phyloP scores from a whole-genome alignment of 2,888 invertebrate species.

The Alloscopus bannaensis region DNA sequence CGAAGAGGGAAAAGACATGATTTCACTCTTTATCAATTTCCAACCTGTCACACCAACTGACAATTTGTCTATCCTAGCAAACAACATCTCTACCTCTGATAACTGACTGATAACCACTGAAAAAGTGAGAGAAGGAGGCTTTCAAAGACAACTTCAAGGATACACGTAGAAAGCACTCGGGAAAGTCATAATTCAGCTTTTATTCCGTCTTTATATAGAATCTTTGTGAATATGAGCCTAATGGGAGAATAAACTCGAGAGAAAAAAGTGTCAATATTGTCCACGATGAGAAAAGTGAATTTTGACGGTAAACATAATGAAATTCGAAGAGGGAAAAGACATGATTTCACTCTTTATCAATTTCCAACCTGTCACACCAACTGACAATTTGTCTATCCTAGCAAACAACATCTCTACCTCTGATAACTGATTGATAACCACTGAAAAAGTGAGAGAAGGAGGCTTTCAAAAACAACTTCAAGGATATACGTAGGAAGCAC shows the following conservation, averaged over 20 bases:
- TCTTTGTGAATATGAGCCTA: background rate
- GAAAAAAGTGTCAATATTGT: slow-evolving; percentile 6
- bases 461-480: background rate
- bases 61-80: too few relatives aligned
- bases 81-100: too few relatives aligned
- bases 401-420: too few relatives aligned
- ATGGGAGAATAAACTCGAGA: background rate
- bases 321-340: too few relatives aligned
- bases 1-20: too few relatives aligned
- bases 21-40: too few relatives aligned
- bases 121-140: background rate
- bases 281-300: background rate
- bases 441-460: background rate
- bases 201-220: background rate
- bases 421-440: background rate
- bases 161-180: background rate
- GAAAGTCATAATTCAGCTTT: background rate
- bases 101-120: background rate
- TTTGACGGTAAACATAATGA: too few relatives aligned
- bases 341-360: slow-evolving; percentile 70
- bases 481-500: background rate
- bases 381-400: slow-evolving; percentile 65
- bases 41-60: too few relatives aligned
- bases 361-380: slow-evolving; percentile 65
- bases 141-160: background rate